These are phyloP conservation scores for Orthosia cruda DNA, from an alignment of 2,888 invertebrate species.

Conservation along the genomic window DNA sequence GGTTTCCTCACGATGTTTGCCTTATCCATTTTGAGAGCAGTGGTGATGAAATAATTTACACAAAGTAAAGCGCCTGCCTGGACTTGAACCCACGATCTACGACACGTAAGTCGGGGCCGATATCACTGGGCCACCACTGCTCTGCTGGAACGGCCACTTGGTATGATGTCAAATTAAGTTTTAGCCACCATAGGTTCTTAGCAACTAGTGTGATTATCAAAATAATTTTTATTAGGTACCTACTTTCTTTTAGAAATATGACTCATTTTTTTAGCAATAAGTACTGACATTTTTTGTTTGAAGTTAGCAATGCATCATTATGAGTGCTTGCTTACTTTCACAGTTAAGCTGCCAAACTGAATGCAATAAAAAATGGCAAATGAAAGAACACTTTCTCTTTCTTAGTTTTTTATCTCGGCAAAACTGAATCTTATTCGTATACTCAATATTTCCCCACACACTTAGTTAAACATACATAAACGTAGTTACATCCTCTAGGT, in stretches of 20 bases:
- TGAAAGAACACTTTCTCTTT: constrained; percentile 17
- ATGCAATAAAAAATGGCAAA: background rate
- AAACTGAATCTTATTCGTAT: background rate
- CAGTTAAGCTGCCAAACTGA: background rate
- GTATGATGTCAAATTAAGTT: background rate
- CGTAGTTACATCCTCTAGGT: constrained; percentile 21
- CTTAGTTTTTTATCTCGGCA: background rate
- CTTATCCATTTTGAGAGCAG: no score
- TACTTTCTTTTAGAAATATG: constrained; percentile 3
- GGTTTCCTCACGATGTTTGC: no score
- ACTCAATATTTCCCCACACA: background rate
- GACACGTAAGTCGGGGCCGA: no score
- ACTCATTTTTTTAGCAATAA: background rate
- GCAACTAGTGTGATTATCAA: constrained; percentile 1
- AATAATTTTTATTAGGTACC: background rate
- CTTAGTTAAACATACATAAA: background rate
- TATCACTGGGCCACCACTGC: no score
- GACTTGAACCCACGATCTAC: no score
- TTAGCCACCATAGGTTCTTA: background rate
- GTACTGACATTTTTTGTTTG: background rate
- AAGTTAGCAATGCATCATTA: background rate
- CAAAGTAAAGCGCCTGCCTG: no score
- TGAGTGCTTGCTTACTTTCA: constrained; percentile 4
- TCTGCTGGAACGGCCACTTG: constrained; percentile 3
- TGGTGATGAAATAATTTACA: no score